These are phyloP conservation scores for Eumaeus atala DNA, from an alignment of 1,140 invertebrate genomes.

Conservation along the genomic window DNA sequence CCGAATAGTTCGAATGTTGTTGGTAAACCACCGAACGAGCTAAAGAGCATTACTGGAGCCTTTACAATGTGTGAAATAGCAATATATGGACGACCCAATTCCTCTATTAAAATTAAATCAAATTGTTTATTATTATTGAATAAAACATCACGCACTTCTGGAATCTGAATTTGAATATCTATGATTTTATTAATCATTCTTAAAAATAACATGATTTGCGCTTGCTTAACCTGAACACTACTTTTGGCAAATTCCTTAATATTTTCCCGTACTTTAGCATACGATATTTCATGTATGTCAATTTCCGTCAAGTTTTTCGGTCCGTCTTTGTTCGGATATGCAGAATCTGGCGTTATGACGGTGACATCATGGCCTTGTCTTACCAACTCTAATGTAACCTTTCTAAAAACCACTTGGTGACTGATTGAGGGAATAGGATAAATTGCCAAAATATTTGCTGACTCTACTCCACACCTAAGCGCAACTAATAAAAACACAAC, in stretches of 20 bases:
- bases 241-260: neutral
- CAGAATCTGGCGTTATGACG: slow-evolving; percentile 12
- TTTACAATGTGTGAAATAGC: slow-evolving; percentile 18
- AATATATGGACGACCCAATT: neutral
- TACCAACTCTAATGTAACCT: slow-evolving; percentile 1
- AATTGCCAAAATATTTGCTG: slow-evolving; percentile 8
- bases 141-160: slow-evolving; percentile 5
- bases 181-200: neutral
- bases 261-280: neutral
- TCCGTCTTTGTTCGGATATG: neutral
- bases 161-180: slow-evolving; percentile 2
- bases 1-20: slow-evolving; percentile 16
- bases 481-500: neutral
- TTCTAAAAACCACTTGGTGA: slow-evolving; percentile 9
- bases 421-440: slow-evolving; percentile 11
- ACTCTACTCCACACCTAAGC: neutral
- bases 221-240: neutral
- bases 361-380: slow-evolving; percentile 8
- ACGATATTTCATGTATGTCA: slow-evolving; percentile 2
- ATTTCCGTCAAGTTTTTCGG: slow-evolving; percentile 12
- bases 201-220: neutral
- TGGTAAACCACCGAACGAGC: slow-evolving; percentile 16
- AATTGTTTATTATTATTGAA: neutral
- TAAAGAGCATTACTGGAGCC: slow-evolving; percentile 20
- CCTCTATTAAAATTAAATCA: slow-evolving; percentile 14